These are phyloP conservation scores for Drosophila truncata DNA, from an alignment of 1,140 invertebrate species.

Conservation along the genomic window DNA sequence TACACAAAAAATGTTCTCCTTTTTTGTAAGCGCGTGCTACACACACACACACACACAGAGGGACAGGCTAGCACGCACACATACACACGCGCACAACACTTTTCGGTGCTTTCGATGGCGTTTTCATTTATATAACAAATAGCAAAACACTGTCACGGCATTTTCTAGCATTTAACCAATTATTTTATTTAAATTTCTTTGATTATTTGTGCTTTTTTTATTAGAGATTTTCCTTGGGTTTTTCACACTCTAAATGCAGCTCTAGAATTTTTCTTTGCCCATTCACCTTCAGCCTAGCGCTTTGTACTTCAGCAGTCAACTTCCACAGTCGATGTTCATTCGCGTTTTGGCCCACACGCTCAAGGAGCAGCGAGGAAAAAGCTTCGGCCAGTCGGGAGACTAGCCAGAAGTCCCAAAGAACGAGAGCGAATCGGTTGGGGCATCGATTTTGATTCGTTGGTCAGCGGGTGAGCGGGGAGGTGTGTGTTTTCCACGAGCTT, in stretches of 20 bases:
- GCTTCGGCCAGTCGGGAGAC: constrained; percentile 40
- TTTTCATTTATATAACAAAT: constrained; percentile 70
- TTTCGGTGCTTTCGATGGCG: constrained; percentile 60
- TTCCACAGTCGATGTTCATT: constrained; percentile 85
- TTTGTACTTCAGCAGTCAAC: constrained; percentile 79
- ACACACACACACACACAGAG: constrained; percentile 29
- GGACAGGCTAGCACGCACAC: constrained; percentile 28
- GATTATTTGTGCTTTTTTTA: constrained; percentile 34
- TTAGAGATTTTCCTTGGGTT: constrained; percentile 20
- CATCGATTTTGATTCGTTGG: constrained; percentile 68
- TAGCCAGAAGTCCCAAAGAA: background rate
- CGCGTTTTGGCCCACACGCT: constrained; percentile 78
- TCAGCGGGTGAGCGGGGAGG: constrained; percentile 30
- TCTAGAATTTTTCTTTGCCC: constrained; percentile 46
- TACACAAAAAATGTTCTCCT: constrained; percentile 76
- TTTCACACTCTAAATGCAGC: constrained; percentile 33
- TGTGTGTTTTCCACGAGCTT: constrained; percentile 41
- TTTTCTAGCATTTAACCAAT: constrained; percentile 18
- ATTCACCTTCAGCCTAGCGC: constrained; percentile 81
- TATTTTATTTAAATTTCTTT: constrained; percentile 11
- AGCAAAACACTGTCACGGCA: constrained; percentile 22
- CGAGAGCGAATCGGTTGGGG: constrained; percentile 68
- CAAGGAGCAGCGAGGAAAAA: constrained; percentile 72
- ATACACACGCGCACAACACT: constrained; percentile 63
- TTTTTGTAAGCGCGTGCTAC: constrained; percentile 66